Evolutionary conservation across 2,113 vertebrate species (phyloP).

Genomic region (Alouatta palliata): DNA sequence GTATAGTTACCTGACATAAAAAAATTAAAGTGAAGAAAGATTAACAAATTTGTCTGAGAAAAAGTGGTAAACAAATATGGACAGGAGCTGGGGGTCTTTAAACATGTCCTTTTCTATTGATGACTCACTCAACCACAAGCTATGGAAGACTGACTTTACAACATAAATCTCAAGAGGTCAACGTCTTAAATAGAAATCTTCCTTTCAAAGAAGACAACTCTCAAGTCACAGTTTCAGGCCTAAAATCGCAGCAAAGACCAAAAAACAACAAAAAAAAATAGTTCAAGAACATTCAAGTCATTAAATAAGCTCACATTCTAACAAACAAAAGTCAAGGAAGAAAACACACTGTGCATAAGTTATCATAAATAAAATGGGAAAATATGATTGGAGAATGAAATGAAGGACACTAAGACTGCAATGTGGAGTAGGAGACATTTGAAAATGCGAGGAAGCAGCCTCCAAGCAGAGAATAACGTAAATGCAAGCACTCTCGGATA

Average conservation of each 20-base stretch:
- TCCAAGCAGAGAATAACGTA: background rate
- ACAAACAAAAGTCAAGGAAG: background rate
- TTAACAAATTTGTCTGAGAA: background rate
- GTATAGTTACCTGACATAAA: background rate
- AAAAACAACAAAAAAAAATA: background rate
- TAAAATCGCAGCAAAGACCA: background rate
- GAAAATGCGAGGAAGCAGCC: background rate
- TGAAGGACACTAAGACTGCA: background rate
- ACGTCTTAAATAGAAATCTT: background rate
- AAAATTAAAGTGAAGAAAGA: background rate
- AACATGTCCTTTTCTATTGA: background rate
- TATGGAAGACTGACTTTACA: background rate
- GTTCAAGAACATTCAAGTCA: background rate
- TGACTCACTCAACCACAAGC: background rate
- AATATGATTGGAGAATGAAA: background rate
- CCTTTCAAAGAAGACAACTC: background rate
- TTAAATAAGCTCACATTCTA: background rate
- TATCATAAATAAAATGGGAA: background rate
- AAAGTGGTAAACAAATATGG: background rate
- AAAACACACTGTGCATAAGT: background rate
- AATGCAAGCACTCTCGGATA: rapidly evolving
- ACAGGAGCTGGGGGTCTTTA: background rate
- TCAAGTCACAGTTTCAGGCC: background rate
- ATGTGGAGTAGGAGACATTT: background rate
- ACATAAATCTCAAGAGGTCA: background rate